phyloP scores from a whole-genome alignment of 2,888 invertebrate genomes.

The Drosophila helvetica region DNA sequence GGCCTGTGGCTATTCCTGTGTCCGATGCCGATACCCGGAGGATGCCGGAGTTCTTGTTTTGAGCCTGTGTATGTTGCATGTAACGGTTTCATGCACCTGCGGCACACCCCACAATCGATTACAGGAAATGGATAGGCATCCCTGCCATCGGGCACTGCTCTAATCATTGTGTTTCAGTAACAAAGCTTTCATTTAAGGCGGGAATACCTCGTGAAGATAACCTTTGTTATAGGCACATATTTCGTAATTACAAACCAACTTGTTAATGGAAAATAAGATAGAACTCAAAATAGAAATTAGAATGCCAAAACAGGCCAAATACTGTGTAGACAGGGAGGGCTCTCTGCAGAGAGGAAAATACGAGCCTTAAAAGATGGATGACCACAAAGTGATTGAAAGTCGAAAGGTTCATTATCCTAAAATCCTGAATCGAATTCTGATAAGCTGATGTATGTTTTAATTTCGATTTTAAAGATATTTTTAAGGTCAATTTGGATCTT shows the following conservation, averaged over 20 bases:
- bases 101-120: not conserved
- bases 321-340: too few relatives aligned
- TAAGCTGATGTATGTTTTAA: too few relatives aligned
- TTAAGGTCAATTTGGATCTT: too few relatives aligned
- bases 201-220: too few relatives aligned
- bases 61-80: not conserved
- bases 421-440: too few relatives aligned
- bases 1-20: slow-evolving; percentile 27
- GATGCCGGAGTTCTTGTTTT: slow-evolving; percentile 9
- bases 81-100: not conserved
- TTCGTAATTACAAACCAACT: not conserved
- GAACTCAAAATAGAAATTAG: not conserved
- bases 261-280: too few relatives aligned
- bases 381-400: not conserved
- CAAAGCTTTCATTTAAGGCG: not conserved
- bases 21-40: slow-evolving; percentile 12
- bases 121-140: not conserved
- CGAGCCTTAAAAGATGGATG: too few relatives aligned
- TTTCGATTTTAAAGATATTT: too few relatives aligned
- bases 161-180: not conserved
- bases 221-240: not conserved
- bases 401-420: not conserved
- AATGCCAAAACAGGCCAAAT: not conserved
- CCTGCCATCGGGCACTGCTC: not conserved
- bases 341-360: not conserved